Conservation (phyloP, 2,113 vertebrate genomes). For the Abramis brama region DNA sequence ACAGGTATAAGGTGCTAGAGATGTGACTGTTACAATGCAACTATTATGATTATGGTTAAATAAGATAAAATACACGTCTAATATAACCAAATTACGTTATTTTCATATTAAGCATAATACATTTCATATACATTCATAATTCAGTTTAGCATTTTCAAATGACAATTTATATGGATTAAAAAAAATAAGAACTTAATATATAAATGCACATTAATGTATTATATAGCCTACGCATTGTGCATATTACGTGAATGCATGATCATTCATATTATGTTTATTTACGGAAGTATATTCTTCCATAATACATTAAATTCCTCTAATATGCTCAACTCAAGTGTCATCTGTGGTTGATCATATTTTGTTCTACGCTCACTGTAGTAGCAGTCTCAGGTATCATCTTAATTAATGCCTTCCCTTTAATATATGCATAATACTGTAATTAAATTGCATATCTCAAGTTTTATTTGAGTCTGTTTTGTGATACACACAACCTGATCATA, state of each 20-base stretch:
- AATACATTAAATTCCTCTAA: background rate
- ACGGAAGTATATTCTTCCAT: background rate
- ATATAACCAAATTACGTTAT: background rate
- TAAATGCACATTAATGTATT: background rate
- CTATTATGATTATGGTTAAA: background rate
- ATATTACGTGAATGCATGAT: background rate
- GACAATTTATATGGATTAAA: background rate
- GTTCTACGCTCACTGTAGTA: background rate
- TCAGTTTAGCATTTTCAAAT: background rate
- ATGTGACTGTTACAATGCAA: background rate
- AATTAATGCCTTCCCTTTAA: background rate
- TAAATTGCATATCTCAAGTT: background rate
- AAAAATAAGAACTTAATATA: background rate
- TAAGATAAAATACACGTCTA: background rate
- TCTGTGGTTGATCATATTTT: background rate
- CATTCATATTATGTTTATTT: background rate
- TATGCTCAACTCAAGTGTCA: background rate
- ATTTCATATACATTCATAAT: background rate
- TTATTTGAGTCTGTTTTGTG: background rate
- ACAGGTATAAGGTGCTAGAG: background rate
- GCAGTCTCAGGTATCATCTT: background rate
- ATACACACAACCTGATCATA: background rate
- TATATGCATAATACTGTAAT: background rate
- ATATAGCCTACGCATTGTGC: background rate
- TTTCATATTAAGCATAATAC: background rate